A percentile compares a stretch with the other conserved stretches of the same genome.
These are phyloP conservation scores for Drosophila jambulina DNA, from an alignment of 1,140 invertebrate species.

Conservation along the genomic window DNA sequence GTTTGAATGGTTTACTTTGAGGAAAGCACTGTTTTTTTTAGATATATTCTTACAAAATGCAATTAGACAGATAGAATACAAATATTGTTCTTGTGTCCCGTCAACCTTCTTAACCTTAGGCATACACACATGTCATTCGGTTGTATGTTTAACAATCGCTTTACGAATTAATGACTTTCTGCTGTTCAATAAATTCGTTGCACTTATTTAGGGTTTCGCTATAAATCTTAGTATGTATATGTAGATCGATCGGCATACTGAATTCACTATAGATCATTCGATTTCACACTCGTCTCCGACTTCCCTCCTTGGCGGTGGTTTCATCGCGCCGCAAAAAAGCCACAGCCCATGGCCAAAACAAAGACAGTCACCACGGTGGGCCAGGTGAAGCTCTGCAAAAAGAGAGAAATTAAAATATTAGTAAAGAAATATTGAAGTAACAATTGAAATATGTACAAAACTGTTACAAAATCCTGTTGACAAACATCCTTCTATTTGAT, in stretches of 20 bases:
- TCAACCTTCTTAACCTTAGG: constrained; percentile 67
- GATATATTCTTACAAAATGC: constrained; percentile 20
- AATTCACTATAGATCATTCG: constrained; percentile 66
- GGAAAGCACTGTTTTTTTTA: constrained; percentile 42
- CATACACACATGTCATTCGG: constrained; percentile 13
- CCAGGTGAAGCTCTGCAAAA: constrained; percentile 80
- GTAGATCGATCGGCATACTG: constrained; percentile 31
- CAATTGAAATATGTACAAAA: neutral
- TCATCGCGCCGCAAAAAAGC: constrained; percentile 84
- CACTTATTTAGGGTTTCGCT: constrained; percentile 45
- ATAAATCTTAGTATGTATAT: constrained; percentile 21
- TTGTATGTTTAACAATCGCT: constrained; percentile 30
- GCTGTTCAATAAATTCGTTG: constrained; percentile 66
- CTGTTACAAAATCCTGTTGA: neutral
- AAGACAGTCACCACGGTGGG: constrained; percentile 84
- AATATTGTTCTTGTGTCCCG: constrained; percentile 83
- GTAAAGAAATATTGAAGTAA: neutral
- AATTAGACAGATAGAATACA: constrained; percentile 50
- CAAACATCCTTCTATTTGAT: constrained; percentile 4
- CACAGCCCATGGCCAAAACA: constrained; percentile 84
- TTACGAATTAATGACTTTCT: constrained; percentile 67
- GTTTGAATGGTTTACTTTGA: constrained; percentile 56
- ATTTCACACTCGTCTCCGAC: constrained; percentile 7
- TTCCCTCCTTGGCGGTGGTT: neutral
- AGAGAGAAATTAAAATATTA: constrained; percentile 4